phyloP scores from a whole-genome alignment of 2,888 invertebrate species.

The Ophion costatus region DNA sequence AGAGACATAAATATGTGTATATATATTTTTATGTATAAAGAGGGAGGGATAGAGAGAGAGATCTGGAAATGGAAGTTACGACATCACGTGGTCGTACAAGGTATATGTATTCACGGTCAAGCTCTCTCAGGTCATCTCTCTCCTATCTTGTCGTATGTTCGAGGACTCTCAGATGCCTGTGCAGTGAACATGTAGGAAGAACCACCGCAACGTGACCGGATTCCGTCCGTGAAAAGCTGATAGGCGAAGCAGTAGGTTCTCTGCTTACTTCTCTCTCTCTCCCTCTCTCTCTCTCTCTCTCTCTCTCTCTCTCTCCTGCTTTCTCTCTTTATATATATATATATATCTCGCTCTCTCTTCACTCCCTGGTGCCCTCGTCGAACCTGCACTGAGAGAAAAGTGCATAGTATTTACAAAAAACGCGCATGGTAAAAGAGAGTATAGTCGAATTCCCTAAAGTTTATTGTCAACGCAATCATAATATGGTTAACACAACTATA shows the following conservation, averaged over 20 bases:
- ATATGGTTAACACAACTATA: no score
- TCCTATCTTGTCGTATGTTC: constrained; percentile 13
- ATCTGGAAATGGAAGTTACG: constrained; percentile 45
- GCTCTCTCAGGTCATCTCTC: constrained; percentile 58
- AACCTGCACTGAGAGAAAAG: no score
- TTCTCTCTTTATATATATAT: no score
- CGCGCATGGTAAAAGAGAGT: no score
- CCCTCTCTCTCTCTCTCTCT: neutral
- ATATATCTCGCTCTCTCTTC: no score
- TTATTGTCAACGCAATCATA: no score
- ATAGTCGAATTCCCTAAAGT: no score
- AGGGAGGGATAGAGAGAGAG: constrained; percentile 23
- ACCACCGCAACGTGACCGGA: constrained; percentile 49
- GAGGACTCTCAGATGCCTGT: constrained; percentile 5
- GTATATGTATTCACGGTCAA: constrained; percentile 56
- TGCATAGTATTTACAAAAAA: no score
- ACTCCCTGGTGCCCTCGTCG: neutral
- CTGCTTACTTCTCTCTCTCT: constrained; percentile 1
- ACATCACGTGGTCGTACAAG: constrained; percentile 38
- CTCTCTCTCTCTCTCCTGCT: neutral
- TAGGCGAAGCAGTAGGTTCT: constrained; percentile 32
- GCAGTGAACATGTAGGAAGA: constrained; percentile 22
- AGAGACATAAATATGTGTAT: neutral
- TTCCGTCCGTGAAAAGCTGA: constrained; percentile 40
- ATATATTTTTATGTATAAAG: neutral